Evolutionary conservation across 2,113 vertebrate species (phyloP), one percentile per base, ranked within the genome.

Genomic region (Pipra filicauda): DNA sequence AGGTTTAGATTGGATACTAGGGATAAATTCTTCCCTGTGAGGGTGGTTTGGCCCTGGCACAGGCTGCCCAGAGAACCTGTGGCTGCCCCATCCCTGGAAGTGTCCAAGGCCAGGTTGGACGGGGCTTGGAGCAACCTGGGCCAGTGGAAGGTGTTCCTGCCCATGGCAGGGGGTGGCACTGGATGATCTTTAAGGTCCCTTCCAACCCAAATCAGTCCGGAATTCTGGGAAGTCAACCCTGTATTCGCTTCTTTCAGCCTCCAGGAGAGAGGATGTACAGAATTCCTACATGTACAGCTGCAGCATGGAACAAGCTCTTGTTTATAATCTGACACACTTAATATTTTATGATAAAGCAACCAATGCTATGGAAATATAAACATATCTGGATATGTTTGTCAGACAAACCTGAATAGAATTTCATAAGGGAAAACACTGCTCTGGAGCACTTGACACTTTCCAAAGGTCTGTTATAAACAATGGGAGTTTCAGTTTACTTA

Each of bases 311-410:
- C 61, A 30, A 72, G 54, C 12, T 70, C 77, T 70, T 95, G 94
- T 96, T 96, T 96, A 95, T 79, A 82, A 85, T 85, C 31, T 65
- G 70, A 85, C 81, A 89, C 70, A 82, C 77, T 93, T 95, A 96
- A 96, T 96, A 93, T 94, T 95, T 94, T 89, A 94, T 92, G 81
- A 97, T 97, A 96, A 95, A 97, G 89, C 91, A 95, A 96, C 89
- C 62, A 85, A 61, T 30, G 74, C 54, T 91, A 91, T 37, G 48
- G 84, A 94, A 97, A 97, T 71, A 79, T 96, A 96, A 97, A 97
- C 93, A 96, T 12, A 87, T 24, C 66, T 41, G 49, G 84, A 19
- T 31, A 61, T 91, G 93, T 96, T 97, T 97, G 96, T 93, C 89
- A 94, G 93, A 81, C 80, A 88, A 96, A 95, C 66, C 89, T 97